These are phyloP conservation scores for Malurus splendens DNA, from an alignment of 2,797 vertebrate genomes.

Conservation along the genomic window DNA sequence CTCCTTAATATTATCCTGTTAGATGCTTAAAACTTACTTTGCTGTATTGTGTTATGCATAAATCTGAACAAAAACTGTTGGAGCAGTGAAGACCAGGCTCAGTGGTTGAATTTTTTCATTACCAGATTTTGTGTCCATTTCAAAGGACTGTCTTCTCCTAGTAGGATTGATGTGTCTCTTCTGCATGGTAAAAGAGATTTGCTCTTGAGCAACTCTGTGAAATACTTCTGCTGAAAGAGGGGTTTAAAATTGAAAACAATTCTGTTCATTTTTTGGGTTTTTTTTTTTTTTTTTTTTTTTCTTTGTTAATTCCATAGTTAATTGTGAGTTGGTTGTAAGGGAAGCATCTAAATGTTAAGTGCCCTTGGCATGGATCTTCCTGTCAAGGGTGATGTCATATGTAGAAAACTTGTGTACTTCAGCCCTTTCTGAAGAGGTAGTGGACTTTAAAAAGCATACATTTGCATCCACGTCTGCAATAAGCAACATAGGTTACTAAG, in stretches of 20 bases:
- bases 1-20: slow-evolving; percentile 47
- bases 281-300: not conserved
- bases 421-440: not conserved
- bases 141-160: slow-evolving; percentile 16
- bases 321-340: not conserved
- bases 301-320: not conserved
- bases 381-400: not conserved
- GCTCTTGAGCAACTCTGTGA: slow-evolving; percentile 22
- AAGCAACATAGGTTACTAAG: not conserved
- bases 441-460: not conserved
- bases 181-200: slow-evolving; percentile 1
- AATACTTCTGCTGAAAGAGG: slow-evolving; percentile 22
- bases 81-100: slow-evolving; percentile 18
- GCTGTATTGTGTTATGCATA: slow-evolving; percentile 21
- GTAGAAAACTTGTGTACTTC: not conserved
- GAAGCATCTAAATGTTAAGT: not conserved
- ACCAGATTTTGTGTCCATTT: not conserved
- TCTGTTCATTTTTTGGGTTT: not conserved
- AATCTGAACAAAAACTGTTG: slow-evolving; percentile 19
- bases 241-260: not conserved
- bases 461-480: not conserved
- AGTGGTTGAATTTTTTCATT: slow-evolving; percentile 24
- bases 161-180: slow-evolving; percentile 26
- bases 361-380: not conserved
- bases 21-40: slow-evolving; percentile 46